A percentile compares a stretch with the other conserved stretches of the same genome.
Conservation (phyloP, 2,113 vertebrate species). For the Turnix velox region DNA sequence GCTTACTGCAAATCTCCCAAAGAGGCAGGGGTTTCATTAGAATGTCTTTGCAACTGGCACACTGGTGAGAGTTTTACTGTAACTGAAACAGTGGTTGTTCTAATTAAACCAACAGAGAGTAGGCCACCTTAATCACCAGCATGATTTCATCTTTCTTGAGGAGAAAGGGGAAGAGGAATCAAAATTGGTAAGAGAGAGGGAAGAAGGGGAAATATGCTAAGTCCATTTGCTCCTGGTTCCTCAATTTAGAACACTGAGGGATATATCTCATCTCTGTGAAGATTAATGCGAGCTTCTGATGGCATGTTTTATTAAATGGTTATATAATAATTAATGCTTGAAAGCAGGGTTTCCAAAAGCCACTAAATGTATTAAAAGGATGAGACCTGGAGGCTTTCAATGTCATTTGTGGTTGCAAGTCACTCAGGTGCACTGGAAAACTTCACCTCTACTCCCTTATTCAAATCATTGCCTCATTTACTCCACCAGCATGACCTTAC, state of each 20-base stretch:
- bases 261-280: constrained; percentile 7
- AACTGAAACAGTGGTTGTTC: background rate
- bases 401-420: background rate
- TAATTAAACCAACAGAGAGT: constrained; percentile 23
- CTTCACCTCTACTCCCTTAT: constrained; percentile 21
- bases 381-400: background rate
- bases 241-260: background rate
- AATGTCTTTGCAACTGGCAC: background rate
- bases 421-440: constrained; percentile 16
- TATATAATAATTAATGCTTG: constrained; percentile 28
- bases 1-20: background rate
- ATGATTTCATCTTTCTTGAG: constrained; percentile 11
- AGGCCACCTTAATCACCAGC: constrained; percentile 1
- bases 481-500: background rate
- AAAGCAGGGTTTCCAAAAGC: constrained; percentile 28
- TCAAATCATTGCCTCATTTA: constrained; percentile 39
- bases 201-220: background rate
- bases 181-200: background rate
- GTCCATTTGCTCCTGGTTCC: background rate
- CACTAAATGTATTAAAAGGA: constrained; percentile 14
- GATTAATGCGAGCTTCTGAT: constrained; percentile 20
- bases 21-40: background rate
- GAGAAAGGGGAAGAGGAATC: background rate
- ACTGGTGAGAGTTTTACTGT: background rate
- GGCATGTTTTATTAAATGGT: constrained; percentile 28